These are phyloP conservation scores for Pteruthius melanotis DNA, from an alignment of 2,113 vertebrate species.

Conservation along the genomic window DNA sequence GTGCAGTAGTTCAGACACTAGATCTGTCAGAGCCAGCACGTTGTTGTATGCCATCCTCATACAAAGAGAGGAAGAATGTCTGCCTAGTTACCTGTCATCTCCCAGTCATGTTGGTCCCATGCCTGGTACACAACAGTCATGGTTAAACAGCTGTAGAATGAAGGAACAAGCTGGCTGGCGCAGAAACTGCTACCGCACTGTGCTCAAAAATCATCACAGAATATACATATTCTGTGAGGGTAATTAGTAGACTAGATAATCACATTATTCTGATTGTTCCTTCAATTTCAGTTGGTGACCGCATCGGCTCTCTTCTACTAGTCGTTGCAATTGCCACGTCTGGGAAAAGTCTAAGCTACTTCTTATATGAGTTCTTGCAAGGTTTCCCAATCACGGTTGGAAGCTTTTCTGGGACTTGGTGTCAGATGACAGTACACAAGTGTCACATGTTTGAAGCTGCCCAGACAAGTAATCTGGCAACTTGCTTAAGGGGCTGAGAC, in stretches of 20 bases:
- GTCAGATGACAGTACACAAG: constrained; percentile 44
- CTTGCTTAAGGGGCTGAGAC: background rate
- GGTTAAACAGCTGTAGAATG: background rate
- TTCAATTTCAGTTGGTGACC: background rate
- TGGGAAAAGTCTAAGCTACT: background rate
- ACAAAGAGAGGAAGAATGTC: background rate
- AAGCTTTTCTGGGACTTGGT: constrained; percentile 46
- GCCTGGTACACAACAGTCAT: rapidly evolving
- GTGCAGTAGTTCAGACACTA: background rate
- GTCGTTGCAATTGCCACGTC: background rate
- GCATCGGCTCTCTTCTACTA: background rate
- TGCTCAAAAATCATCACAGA: background rate
- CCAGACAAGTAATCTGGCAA: background rate
- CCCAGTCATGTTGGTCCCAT: rapidly evolving
- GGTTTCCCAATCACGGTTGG: constrained; percentile 11
- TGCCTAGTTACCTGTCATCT: background rate
- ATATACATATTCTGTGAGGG: rapidly evolving
- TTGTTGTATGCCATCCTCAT: background rate
- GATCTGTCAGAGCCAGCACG: rapidly evolving
- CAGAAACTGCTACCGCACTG: background rate
- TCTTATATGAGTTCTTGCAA: background rate
- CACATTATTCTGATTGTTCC: background rate
- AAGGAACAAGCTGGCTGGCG: background rate
- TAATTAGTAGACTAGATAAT: background rate
- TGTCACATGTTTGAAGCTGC: constrained; percentile 42